These are phyloP conservation scores for Drosophila nigricruria DNA, from an alignment of 2,888 invertebrate genomes.

Conservation along the genomic window DNA sequence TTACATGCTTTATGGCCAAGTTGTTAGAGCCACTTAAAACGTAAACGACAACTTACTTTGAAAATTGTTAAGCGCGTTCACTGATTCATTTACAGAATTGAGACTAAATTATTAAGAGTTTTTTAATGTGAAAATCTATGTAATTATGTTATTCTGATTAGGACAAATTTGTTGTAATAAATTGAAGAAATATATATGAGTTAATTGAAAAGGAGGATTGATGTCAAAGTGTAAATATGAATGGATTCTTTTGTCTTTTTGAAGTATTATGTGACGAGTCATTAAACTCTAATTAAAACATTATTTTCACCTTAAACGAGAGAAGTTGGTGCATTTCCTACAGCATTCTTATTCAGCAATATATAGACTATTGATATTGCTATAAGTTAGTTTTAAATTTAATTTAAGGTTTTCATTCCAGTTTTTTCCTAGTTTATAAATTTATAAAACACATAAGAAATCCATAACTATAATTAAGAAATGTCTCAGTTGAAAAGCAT, in stretches of 20 bases:
- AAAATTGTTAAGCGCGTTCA: slow-evolving; percentile 3
- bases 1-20: slow-evolving; percentile 43
- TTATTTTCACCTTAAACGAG: too few species aligned
- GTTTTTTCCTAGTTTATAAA: too few species aligned
- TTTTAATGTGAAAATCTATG: not conserved
- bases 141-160: not conserved
- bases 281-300: too few species aligned
- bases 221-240: not conserved
- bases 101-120: not conserved
- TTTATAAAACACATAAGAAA: too few species aligned
- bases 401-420: too few species aligned
- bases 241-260: not conserved
- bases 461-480: too few species aligned
- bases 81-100: slow-evolving; percentile 15
- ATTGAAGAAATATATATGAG: not conserved
- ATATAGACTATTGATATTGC: too few species aligned
- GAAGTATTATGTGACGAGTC: not conserved
- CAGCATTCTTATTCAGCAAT: too few species aligned
- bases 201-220: not conserved
- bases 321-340: too few species aligned
- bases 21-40: slow-evolving; percentile 28
- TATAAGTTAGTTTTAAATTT: too few species aligned
- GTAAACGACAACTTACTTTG: slow-evolving; percentile 39
- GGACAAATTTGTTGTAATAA: not conserved
- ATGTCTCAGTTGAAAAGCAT: too few species aligned